These are phyloP conservation scores for Arothron firmamentum DNA, from an alignment of 2,113 vertebrate genomes.

Conservation along the genomic window DNA sequence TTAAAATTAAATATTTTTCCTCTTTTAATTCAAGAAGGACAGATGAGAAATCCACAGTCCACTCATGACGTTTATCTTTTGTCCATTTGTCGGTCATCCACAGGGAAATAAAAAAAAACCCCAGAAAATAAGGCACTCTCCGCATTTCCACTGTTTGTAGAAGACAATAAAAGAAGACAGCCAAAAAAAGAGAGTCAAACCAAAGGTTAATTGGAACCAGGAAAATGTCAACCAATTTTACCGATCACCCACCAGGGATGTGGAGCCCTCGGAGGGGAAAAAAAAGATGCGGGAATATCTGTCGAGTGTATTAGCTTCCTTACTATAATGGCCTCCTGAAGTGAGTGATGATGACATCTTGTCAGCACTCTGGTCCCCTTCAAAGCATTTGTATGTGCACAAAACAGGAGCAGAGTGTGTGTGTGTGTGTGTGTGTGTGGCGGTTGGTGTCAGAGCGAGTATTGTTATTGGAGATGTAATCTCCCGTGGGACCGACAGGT, in stretches of 20 bases:
- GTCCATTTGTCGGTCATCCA: constrained; percentile 46
- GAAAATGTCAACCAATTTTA: constrained; percentile 76
- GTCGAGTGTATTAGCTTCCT: constrained; percentile 58
- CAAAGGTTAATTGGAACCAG: constrained; percentile 77
- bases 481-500: constrained; percentile 60
- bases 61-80: constrained; percentile 38
- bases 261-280: constrained; percentile 53
- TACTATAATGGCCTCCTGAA: constrained; percentile 70
- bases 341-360: constrained; percentile 73
- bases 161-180: constrained; percentile 73
- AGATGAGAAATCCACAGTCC: constrained; percentile 16
- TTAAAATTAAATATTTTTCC: neutral
- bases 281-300: constrained; percentile 60
- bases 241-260: constrained; percentile 71
- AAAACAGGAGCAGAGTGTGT: constrained; percentile 28
- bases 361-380: constrained; percentile 48
- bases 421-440: constrained; percentile 35
- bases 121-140: constrained; percentile 41
- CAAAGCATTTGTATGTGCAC: constrained; percentile 46
- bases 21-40: constrained; percentile 33
- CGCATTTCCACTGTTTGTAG: constrained; percentile 39
- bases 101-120: constrained; percentile 57
- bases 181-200: constrained; percentile 74
- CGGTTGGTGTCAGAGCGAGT: constrained; percentile 53
- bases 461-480: constrained; percentile 42